Percentiles rank a stretch among this genome's conserved stretches.
Evolutionary conservation across 2,113 vertebrate species (phyloP).

Genomic region (Herpailurus yagouaroundi): DNA sequence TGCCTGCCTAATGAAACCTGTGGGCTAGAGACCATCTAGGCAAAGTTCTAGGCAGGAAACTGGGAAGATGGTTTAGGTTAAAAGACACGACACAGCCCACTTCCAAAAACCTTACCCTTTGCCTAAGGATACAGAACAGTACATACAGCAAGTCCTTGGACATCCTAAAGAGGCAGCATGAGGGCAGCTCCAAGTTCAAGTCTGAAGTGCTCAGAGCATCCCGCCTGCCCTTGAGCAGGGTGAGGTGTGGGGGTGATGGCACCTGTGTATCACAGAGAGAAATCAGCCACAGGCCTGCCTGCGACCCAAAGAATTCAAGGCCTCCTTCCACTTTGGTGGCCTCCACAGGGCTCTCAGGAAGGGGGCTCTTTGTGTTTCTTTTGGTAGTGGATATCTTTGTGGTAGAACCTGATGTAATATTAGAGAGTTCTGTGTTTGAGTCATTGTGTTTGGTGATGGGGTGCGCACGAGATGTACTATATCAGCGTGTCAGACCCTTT

Average conservation of each 20-base stretch:
- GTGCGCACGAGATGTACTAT: background rate
- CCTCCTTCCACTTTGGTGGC: accelerated
- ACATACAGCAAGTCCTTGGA: background rate
- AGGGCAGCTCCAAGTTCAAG: background rate
- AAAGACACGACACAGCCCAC: background rate
- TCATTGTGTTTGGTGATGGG: background rate
- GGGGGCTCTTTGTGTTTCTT: background rate
- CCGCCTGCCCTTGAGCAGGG: background rate
- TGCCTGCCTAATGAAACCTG: background rate
- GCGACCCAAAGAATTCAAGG: background rate
- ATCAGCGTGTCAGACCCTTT: background rate
- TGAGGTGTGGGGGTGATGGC: too few species aligned
- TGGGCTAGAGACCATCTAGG: background rate
- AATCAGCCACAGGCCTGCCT: background rate
- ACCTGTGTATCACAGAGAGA: background rate
- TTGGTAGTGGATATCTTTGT: background rate
- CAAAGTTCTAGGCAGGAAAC: background rate
- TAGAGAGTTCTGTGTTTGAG: background rate
- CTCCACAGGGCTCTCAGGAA: background rate
- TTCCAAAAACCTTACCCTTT: background rate
- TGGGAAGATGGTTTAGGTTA: background rate
- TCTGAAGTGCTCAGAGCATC: background rate
- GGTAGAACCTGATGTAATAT: background rate
- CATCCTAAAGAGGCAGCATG: background rate
- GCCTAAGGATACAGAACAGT: background rate